These are phyloP conservation scores for Escarpia spicata DNA, from an alignment of 2,888 invertebrate genomes.

Conservation along the genomic window DNA sequence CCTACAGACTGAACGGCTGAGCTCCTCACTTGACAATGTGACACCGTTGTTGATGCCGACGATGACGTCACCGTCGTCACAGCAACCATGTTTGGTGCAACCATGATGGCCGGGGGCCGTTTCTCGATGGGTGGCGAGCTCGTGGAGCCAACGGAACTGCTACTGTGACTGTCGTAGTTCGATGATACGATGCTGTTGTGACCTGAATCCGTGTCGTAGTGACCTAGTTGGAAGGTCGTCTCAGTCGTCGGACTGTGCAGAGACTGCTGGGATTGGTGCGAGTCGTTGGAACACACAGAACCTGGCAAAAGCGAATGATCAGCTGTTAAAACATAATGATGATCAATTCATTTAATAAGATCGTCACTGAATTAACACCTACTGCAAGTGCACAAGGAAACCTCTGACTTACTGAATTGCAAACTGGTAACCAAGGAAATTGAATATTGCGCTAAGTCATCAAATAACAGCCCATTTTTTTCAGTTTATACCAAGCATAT, in stretches of 20 bases:
- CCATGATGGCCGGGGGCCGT: constrained; percentile 18
- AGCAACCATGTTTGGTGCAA: constrained; percentile 1
- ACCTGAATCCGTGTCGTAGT: constrained; percentile 64
- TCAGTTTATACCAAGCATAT: no score
- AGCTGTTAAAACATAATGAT: not conserved
- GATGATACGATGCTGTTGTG: constrained; percentile 57
- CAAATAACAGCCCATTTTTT: no score
- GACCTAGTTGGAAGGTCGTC: constrained; percentile 36
- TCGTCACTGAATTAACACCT: no score
- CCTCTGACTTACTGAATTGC: no score
- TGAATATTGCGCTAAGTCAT: no score
- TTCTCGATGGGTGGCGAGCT: constrained; percentile 50
- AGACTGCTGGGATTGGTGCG: constrained; percentile 10
- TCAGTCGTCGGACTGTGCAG: not conserved
- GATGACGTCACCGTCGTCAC: constrained; percentile 10
- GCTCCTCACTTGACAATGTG: not conserved
- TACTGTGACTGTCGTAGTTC: constrained; percentile 61
- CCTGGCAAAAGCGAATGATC: not conserved
- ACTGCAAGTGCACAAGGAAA: no score
- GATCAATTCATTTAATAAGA: not conserved
- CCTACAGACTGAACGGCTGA: not conserved
- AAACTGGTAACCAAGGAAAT: no score
- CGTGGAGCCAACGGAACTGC: constrained; percentile 57
- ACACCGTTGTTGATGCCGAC: not conserved
- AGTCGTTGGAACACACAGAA: constrained; percentile 25